Percentiles rank a stretch among this genome's conserved stretches.
Conservation (phyloP, 1,140 invertebrate genomes). For the Leucophenga varia region DNA sequence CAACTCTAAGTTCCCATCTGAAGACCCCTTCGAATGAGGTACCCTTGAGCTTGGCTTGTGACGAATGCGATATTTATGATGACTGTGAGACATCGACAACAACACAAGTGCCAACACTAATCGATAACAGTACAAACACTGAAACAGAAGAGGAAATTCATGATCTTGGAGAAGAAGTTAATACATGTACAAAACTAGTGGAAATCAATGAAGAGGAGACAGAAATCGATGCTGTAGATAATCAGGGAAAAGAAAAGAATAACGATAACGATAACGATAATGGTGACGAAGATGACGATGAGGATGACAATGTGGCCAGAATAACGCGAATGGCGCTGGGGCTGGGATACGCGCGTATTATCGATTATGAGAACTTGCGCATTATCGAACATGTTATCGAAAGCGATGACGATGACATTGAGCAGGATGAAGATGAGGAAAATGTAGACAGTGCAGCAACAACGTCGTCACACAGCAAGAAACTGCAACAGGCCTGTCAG, state of each 20-base stretch:
- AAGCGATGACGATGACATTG: constrained; percentile 32
- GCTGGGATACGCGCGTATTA: constrained; percentile 8
- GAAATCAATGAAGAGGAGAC: too few species aligned
- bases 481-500: constrained; percentile 15
- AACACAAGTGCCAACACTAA: too few species aligned
- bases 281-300: too few species aligned
- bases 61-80: not conserved
- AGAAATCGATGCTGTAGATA: not conserved
- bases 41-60: too few species aligned
- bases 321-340: too few species aligned
- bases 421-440: too few species aligned
- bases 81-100: not conserved
- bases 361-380: constrained; percentile 18
- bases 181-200: too few species aligned
- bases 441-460: constrained; percentile 14
- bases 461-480: not conserved
- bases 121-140: constrained; percentile 6
- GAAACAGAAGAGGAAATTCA: not conserved
- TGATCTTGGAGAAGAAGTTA: too few species aligned
- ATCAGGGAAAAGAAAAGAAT: not conserved
- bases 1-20: too few species aligned
- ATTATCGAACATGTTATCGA: constrained; percentile 24
- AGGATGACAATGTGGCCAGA: too few species aligned
- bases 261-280: not conserved
- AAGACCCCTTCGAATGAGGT: too few species aligned